These are phyloP conservation scores for Pteronotus mesoamericanus DNA, from an alignment of 2,797 vertebrate species.

Conservation along the genomic window DNA sequence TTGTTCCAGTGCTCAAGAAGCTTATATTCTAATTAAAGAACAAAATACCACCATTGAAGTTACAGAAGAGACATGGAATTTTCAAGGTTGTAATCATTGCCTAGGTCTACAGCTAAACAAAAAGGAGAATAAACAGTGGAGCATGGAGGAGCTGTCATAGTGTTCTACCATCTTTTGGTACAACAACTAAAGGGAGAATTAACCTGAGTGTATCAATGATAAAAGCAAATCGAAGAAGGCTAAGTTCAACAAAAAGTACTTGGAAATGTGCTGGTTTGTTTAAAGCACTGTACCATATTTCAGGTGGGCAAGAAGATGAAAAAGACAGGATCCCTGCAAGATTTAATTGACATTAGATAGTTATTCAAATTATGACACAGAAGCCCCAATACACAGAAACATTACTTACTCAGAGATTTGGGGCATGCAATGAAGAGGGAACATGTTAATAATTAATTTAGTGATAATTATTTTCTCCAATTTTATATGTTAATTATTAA, in stretches of 20 bases:
- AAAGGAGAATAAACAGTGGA: neutral
- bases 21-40: conserved; percentile 63
- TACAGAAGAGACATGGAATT: neutral
- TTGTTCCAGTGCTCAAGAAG: conserved; percentile 39
- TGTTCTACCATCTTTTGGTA: neutral
- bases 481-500: neutral
- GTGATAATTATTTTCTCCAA: neutral
- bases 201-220: neutral
- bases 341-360: neutral
- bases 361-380: neutral
- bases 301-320: neutral
- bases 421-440: neutral
- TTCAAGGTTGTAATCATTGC: conserved; percentile 25
- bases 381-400: neutral
- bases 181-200: neutral
- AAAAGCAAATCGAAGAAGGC: neutral
- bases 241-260: neutral
- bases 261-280: neutral
- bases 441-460: conserved; percentile 26
- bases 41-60: conserved; percentile 46
- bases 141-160: neutral
- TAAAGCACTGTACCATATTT: neutral
- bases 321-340: neutral
- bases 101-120: conserved; percentile 8
- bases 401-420: neutral